phyloP scores from a whole-genome alignment of 2,113 vertebrate species.

The Odontesthes bonariensis region DNA sequence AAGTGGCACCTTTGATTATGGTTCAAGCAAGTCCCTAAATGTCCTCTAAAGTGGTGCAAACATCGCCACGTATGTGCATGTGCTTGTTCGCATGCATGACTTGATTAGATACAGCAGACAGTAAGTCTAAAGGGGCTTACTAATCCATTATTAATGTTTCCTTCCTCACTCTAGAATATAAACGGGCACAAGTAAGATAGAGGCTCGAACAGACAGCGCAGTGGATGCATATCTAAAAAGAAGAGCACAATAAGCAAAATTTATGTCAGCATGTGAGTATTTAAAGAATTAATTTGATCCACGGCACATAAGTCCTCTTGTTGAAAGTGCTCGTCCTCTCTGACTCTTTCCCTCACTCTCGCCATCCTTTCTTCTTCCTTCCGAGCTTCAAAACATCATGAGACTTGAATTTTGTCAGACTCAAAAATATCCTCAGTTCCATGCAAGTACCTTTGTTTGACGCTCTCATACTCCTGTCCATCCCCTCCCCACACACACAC shows the following conservation, averaged over 20 bases:
- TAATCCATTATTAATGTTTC: slow-evolving; percentile 63
- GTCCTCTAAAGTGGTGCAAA: slow-evolving; percentile 3
- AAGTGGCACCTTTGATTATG: background rate
- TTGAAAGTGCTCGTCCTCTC: slow-evolving; percentile 39
- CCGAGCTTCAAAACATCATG: slow-evolving; percentile 80
- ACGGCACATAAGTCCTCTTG: slow-evolving; percentile 27
- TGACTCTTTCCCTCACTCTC: background rate
- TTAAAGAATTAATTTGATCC: slow-evolving; percentile 46
- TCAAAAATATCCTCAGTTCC: slow-evolving; percentile 58
- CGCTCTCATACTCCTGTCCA: background rate
- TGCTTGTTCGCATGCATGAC: slow-evolving; percentile 21
- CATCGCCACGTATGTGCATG: background rate
- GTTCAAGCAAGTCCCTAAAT: background rate
- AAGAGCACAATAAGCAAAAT: slow-evolving; percentile 1
- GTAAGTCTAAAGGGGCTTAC: slow-evolving; percentile 52
- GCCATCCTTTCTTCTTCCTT: slow-evolving; percentile 34
- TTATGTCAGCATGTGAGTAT: slow-evolving; percentile 15
- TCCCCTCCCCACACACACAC: background rate
- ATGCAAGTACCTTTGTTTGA: slow-evolving; percentile 10
- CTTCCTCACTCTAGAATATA: slow-evolving; percentile 30
- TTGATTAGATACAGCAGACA: slow-evolving; percentile 39
- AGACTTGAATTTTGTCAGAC: slow-evolving; percentile 72
- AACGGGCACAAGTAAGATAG: slow-evolving; percentile 24
- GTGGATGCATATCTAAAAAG: background rate
- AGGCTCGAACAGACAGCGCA: background rate